phyloP scores from a whole-genome alignment of 2,113 vertebrate genomes.

The Cairina moschata region DNA sequence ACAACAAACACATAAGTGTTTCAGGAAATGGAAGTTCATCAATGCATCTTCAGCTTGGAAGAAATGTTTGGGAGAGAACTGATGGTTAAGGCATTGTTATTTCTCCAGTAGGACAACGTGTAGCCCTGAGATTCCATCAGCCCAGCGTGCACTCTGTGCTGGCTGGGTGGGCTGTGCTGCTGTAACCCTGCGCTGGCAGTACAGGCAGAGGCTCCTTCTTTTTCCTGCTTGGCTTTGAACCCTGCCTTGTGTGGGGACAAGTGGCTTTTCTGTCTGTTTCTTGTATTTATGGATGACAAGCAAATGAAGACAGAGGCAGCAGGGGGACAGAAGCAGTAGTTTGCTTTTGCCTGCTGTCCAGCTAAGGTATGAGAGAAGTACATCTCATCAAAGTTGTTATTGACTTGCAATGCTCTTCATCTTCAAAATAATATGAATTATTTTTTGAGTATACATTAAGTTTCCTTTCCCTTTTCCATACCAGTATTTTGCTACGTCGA shows the following conservation, averaged over 20 bases:
- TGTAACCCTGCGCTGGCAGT: background rate
- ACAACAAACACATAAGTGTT: background rate
- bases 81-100: background rate
- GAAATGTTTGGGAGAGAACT: background rate
- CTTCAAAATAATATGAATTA: background rate
- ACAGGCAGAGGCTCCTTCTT: background rate
- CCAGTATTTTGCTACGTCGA: background rate
- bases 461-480: background rate
- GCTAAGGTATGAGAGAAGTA: background rate
- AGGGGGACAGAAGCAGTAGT: background rate
- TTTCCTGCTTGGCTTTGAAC: background rate
- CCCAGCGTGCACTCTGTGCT: background rate
- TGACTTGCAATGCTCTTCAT: background rate
- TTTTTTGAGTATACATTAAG: background rate
- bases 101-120: fast-evolving
- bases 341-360: background rate
- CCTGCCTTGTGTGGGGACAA: background rate
- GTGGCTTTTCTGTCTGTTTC: background rate
- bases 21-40: background rate
- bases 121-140: background rate
- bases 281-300: background rate
- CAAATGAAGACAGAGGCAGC: background rate
- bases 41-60: background rate
- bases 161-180: fast-evolving
- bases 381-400: background rate